A percentile compares a stretch with the other conserved stretches of the same genome.
Evolutionary conservation across 1,140 invertebrate genomes (phyloP).

Genomic region (Hirudo medicinalis): DNA sequence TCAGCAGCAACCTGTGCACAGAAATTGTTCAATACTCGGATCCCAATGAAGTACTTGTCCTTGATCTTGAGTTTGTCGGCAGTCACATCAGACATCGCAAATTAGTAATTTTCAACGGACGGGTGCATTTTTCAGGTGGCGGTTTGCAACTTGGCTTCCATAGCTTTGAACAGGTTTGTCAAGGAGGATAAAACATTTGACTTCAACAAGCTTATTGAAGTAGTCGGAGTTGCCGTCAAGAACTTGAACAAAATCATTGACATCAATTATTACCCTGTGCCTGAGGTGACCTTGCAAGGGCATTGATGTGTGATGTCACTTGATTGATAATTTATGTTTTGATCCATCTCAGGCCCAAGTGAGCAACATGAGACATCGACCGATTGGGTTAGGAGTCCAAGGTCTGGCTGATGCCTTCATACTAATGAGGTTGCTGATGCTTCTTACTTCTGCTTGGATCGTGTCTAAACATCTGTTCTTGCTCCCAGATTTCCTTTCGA

Average conservation of each 20-base stretch:
- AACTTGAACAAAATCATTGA: constrained; percentile 98
- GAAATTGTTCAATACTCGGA: constrained; percentile 86
- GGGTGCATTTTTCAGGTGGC: constrained; percentile 52
- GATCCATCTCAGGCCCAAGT: constrained; percentile 45
- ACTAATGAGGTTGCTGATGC: constrained; percentile 52
- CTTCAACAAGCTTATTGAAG: constrained; percentile 71
- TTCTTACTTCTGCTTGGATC: constrained; percentile 32
- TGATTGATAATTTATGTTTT: constrained; percentile 8
- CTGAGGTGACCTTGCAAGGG: constrained; percentile 50
- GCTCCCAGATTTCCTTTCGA: constrained; percentile 58
- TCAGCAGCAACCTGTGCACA: constrained; percentile 93
- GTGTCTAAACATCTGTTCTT: too few relatives aligned
- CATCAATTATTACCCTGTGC: constrained; percentile 86
- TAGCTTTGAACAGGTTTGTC: constrained; percentile 94
- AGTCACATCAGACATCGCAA: too few relatives aligned
- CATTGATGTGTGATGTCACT: neutral
- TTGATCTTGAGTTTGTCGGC: neutral
- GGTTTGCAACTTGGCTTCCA: constrained; percentile 94
- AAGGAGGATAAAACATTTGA: constrained; percentile 58
- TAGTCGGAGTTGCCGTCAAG: constrained; percentile 72
- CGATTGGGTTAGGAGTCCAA: constrained; percentile 90
- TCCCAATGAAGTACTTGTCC: constrained; percentile 59
- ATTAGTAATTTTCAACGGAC: neutral
- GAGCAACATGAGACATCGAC: constrained; percentile 83
- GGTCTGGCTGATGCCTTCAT: constrained; percentile 93